phyloP scores from a whole-genome alignment of 2,888 invertebrate species.

The Macrosoma leucophasiata region DNA sequence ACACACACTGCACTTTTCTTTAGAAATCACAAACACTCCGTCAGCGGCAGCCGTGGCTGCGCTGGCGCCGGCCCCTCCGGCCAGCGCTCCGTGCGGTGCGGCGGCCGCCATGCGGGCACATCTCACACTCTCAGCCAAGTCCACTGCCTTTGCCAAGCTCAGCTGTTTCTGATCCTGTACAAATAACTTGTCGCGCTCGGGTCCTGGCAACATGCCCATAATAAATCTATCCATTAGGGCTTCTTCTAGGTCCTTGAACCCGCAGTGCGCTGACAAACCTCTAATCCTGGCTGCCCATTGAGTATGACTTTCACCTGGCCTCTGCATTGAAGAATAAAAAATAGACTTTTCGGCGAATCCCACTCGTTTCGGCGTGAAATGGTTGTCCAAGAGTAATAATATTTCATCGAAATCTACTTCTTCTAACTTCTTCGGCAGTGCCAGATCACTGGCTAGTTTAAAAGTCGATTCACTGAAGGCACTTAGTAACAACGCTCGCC shows the following conservation, averaged over 20 bases:
- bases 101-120: conserved; percentile 9
- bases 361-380: conserved; percentile 19
- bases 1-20: no score
- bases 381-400: conserved; percentile 12
- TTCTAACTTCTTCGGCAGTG: conserved; percentile 19
- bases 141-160: conserved; percentile 10
- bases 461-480: conserved; percentile 17
- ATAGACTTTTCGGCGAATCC: conserved; percentile 15
- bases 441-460: conserved; percentile 21
- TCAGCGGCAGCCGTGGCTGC: no score
- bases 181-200: conserved; percentile 12
- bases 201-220: conserved; percentile 13
- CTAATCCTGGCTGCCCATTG: conserved; percentile 12
- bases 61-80: neutral
- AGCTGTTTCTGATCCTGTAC: conserved; percentile 8
- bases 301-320: conserved; percentile 11
- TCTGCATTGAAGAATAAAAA: conserved; percentile 11
- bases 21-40: conserved; percentile 2
- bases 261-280: conserved; percentile 9
- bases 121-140: conserved; percentile 12
- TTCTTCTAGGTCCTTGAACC: conserved; percentile 13
- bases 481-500: conserved; percentile 14
- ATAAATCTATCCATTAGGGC: conserved; percentile 14
- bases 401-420: conserved; percentile 14
- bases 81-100: neutral